Conservation (phyloP, 1,140 invertebrate genomes). For the Zelostemma sp. region DNA sequence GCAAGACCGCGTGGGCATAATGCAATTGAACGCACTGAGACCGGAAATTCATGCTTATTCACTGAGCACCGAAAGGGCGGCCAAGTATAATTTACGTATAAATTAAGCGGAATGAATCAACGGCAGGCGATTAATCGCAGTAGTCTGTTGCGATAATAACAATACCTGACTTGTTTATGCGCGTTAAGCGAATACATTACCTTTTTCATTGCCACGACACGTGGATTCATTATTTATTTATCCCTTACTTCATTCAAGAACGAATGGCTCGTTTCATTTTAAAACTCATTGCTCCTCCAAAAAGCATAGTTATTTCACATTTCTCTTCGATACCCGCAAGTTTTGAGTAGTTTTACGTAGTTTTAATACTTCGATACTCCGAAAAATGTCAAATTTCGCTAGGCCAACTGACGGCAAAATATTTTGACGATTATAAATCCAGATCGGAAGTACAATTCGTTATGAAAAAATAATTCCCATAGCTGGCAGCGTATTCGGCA, state of each 20-base stretch:
- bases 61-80: slow-evolving; percentile 65
- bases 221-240: slow-evolving; percentile 52
- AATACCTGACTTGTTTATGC: slow-evolving; percentile 49
- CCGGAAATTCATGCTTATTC: slow-evolving; percentile 69
- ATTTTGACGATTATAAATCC: slow-evolving; percentile 10
- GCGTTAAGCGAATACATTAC: slow-evolving; percentile 59
- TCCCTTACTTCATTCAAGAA: slow-evolving; percentile 9
- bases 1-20: slow-evolving; percentile 47
- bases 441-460: slow-evolving; percentile 24
- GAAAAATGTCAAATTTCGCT: too few relatives aligned
- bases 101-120: slow-evolving; percentile 59
- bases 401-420: too few relatives aligned
- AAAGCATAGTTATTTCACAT: too few relatives aligned
- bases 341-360: too few relatives aligned
- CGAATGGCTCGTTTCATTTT: too few relatives aligned
- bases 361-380: too few relatives aligned
- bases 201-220: slow-evolving; percentile 62
- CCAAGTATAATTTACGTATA: slow-evolving; percentile 57
- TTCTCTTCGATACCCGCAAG: too few relatives aligned
- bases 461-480: slow-evolving; percentile 45
- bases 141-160: slow-evolving; percentile 52
- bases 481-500: slow-evolving; percentile 9
- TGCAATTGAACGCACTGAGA: slow-evolving; percentile 54
- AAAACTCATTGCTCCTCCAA: too few relatives aligned
- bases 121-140: slow-evolving; percentile 63